These are phyloP conservation scores for Penaeus vannamei DNA, from an alignment of 1,140 invertebrate species.

Conservation along the genomic window DNA sequence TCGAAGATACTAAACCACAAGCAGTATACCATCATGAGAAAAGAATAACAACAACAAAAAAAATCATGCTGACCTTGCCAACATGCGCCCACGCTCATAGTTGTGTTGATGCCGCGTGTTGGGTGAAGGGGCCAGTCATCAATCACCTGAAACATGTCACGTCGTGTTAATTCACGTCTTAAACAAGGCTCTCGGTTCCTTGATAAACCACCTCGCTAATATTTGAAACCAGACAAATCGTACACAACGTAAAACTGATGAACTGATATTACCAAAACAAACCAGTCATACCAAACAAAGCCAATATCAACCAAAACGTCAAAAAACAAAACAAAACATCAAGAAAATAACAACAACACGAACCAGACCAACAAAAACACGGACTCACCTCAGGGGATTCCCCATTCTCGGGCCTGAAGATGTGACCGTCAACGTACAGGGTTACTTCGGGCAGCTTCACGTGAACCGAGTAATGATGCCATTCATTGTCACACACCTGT, in stretches of 20 bases:
- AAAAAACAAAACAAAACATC: not conserved
- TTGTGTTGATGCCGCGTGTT: conserved; percentile 93
- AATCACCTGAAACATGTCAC: conserved; percentile 80
- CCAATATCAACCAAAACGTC: too few species aligned
- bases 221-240: too few species aligned
- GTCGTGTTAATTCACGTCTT: not conserved
- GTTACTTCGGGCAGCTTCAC: conserved; percentile 86
- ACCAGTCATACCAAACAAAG: too few species aligned
- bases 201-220: not conserved
- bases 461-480: conserved; percentile 98
- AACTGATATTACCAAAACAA: too few species aligned
- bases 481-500: conserved; percentile 95
- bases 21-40: too few species aligned
- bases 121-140: conserved; percentile 99
- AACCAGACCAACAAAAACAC: not conserved
- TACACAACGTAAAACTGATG: too few species aligned
- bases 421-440: conserved; percentile 90
- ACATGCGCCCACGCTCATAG: conserved; percentile 94
- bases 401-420: conserved; percentile 84
- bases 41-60: not conserved
- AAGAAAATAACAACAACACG: not conserved
- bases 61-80: conserved; percentile 85
- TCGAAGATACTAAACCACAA: too few species aligned
- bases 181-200: not conserved
- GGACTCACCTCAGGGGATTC: conserved; percentile 79